These are phyloP conservation scores for Papilio gigon DNA, from an alignment of 2,888 invertebrate species.

Conservation along the genomic window DNA sequence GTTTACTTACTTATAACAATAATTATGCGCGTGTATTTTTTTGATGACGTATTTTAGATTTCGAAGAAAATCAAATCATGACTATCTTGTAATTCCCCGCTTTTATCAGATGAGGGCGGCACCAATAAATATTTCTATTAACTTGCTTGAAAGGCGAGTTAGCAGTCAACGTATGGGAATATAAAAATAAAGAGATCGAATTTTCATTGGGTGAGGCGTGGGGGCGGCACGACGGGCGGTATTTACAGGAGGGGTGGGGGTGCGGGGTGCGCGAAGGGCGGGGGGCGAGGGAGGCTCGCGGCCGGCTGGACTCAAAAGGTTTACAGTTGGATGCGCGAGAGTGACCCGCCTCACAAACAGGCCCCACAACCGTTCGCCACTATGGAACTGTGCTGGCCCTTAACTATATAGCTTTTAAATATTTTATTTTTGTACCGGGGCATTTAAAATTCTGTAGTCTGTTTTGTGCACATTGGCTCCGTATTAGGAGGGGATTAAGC, in stretches of 20 bases:
- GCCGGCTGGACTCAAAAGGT: slow-evolving; percentile 79
- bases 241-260: slow-evolving; percentile 58
- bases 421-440: slow-evolving; percentile 52
- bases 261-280: slow-evolving; percentile 45
- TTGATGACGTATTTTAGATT: background rate
- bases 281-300: slow-evolving; percentile 55
- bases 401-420: slow-evolving; percentile 56
- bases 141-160: slow-evolving; percentile 57
- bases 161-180: slow-evolving; percentile 56
- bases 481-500: background rate
- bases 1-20: too few relatives aligned
- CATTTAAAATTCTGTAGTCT: slow-evolving; percentile 3
- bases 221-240: slow-evolving; percentile 75
- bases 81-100: slow-evolving; percentile 41
- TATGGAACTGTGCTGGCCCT: slow-evolving; percentile 67
- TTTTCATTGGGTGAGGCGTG: slow-evolving; percentile 81
- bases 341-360: slow-evolving; percentile 81
- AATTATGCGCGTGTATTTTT: background rate
- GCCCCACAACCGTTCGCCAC: slow-evolving; percentile 61
- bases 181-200: slow-evolving; percentile 74
- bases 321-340: slow-evolving; percentile 81
- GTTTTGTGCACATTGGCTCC: background rate
- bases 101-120: slow-evolving; percentile 37
- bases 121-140: slow-evolving; percentile 58
- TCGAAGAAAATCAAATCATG: slow-evolving; percentile 8